phyloP scores from a whole-genome alignment of 2,797 vertebrate genomes.

The Linurgus olivaceus region DNA sequence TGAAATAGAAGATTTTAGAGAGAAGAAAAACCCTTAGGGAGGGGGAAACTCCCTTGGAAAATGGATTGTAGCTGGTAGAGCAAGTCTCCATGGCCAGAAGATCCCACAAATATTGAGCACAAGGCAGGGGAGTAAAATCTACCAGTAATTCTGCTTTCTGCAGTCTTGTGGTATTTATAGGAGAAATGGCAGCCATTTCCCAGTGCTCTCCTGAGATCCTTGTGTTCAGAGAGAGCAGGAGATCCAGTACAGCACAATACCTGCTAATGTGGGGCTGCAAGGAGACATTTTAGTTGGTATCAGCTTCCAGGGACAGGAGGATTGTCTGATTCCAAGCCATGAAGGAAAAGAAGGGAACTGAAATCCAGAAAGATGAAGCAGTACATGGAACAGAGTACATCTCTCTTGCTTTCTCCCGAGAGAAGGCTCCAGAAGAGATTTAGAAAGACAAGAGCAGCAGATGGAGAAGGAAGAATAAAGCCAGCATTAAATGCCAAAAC shows the following conservation, averaged over 20 bases:
- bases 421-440: slow-evolving; percentile 60
- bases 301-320: not conserved
- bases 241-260: not conserved
- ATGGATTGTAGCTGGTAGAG: not conserved
- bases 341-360: not conserved
- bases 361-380: slow-evolving; percentile 16
- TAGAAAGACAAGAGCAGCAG: slow-evolving; percentile 65
- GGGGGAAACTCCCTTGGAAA: not conserved
- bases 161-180: not conserved
- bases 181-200: not conserved
- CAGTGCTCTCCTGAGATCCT: not conserved
- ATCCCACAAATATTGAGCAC: not conserved
- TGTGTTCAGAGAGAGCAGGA: not conserved
- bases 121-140: not conserved
- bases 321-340: not conserved
- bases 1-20: not conserved
- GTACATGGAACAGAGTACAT: not conserved
- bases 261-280: not conserved
- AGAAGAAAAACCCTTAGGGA: slow-evolving; percentile 4
- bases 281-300: not conserved
- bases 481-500: slow-evolving; percentile 60
- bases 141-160: not conserved
- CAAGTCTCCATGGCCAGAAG: not conserved
- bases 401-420: not conserved
- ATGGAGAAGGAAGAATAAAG: slow-evolving; percentile 67